Base-by-base conservation (phyloP, 2,797 vertebrate genomes). In the Orestias chungarensis region DNA sequence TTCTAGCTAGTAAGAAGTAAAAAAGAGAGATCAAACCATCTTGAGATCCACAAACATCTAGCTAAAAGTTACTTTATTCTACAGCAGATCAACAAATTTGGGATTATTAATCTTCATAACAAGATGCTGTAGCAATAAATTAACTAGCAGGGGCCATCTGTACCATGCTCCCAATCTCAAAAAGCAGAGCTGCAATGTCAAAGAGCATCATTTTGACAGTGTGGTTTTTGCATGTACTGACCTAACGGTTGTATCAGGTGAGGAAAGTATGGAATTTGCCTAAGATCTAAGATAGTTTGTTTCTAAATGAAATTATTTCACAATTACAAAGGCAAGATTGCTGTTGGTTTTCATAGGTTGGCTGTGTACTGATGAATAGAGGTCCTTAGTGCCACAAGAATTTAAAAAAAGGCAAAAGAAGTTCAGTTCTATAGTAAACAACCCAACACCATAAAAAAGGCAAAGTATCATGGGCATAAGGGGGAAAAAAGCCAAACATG, bases 181-280 rank as follows among this genome's bases (percentile, higher is more conserved):
- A 74, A 69, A 57, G 64, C 64, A 69, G n/a, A 1, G 55, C 35
- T 52, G 2, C 20, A 15, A 49, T 29, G 38, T 42, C 15, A 64
- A 14, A 62, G 38, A 64, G 64, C 67, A 68, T 68, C 62, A 73
- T 81, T 46, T 81, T 50, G 76, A 67, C 68, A 70, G 66, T 42
- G 2, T 14, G 33, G 64, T 76, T 77, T 66, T 33, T 33, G 54
- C 29, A 57, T 7, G 31, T 66, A 14, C 50, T 73, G 66, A 80
- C 73, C 40, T 68, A 6, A 49, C 68, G n/a, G 49, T 35, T 78
- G 18, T 7, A 20, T 68, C 46, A 38, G 43, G 65, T 52, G 55
- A 46, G 44, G n/a, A 27, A 68, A 66, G 64, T 11, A 6, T 43
- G 4, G 17, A 12, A 43, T 44, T 44, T 64, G 38, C 62, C 29